A percentile compares a stretch with the other conserved stretches of the same genome.
These are phyloP conservation scores for Scrobipalpa costella DNA, from an alignment of 2,888 invertebrate species.

Conservation along the genomic window DNA sequence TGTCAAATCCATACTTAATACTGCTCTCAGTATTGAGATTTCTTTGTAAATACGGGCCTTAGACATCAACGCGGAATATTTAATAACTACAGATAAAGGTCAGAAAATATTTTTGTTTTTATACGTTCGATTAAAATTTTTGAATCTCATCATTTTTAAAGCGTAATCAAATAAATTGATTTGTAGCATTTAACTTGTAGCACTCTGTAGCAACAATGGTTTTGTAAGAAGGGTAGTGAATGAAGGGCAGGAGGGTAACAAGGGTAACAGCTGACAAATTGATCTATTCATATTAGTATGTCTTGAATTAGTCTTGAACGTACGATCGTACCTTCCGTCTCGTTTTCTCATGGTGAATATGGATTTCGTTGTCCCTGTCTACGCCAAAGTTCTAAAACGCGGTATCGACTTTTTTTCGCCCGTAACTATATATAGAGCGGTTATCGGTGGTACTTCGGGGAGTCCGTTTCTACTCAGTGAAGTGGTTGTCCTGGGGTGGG, in stretches of 20 bases:
- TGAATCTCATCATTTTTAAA: too few species aligned
- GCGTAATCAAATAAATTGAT: too few species aligned
- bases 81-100: too few species aligned
- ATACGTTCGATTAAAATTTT: too few species aligned
- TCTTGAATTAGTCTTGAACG: background rate
- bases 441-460: conserved; percentile 2
- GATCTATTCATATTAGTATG: too few species aligned
- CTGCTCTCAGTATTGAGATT: too few species aligned
- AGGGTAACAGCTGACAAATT: background rate
- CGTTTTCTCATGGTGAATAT: background rate
- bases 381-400: background rate
- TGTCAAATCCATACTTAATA: too few species aligned
- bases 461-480: conserved; percentile 38
- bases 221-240: conserved; percentile 1
- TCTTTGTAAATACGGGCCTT: too few species aligned
- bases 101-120: too few species aligned
- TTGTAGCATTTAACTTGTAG: too few species aligned
- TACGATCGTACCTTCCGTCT: background rate
- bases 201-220: background rate
- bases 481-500: background rate
- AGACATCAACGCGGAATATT: too few species aligned
- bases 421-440: conserved; percentile 4
- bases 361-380: background rate
- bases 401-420: conserved; percentile 2
- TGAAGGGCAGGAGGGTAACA: background rate